phyloP scores from a whole-genome alignment of 2,888 invertebrate genomes.

The Herminia tarsipennalis region DNA sequence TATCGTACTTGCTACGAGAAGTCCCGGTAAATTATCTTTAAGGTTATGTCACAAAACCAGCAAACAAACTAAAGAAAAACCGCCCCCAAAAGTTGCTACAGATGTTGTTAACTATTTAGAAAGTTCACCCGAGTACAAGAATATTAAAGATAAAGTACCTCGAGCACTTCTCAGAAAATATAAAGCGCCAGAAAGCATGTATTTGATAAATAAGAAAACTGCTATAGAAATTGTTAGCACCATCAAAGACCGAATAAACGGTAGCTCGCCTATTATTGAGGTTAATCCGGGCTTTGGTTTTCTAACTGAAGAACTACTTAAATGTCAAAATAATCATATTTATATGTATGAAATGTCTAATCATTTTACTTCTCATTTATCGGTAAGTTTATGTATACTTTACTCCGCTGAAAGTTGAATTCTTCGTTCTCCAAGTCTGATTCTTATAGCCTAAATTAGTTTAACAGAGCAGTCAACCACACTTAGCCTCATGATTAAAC shows the following conservation, averaged over 20 bases:
- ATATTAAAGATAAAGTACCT: slow-evolving; percentile 65
- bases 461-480: too few relatives aligned
- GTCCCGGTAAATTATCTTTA: slow-evolving; percentile 26
- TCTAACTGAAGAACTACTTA: slow-evolving; percentile 86
- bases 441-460: too few relatives aligned
- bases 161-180: slow-evolving; percentile 68
- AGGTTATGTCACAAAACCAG: slow-evolving; percentile 62
- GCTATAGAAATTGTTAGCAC: slow-evolving; percentile 69
- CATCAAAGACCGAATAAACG: slow-evolving; percentile 60
- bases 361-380: slow-evolving; percentile 77
- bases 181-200: slow-evolving; percentile 70
- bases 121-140: slow-evolving; percentile 57
- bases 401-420: too few relatives aligned
- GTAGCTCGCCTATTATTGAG: slow-evolving; percentile 84
- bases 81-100: slow-evolving; percentile 54
- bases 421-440: too few relatives aligned
- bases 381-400: slow-evolving; percentile 65
- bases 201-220: slow-evolving; percentile 70
- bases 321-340: slow-evolving; percentile 77
- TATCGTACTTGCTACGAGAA: slow-evolving; percentile 11
- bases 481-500: too few relatives aligned
- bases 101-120: slow-evolving; percentile 71
- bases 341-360: slow-evolving; percentile 86
- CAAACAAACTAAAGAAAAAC: slow-evolving; percentile 52
- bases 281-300: slow-evolving; percentile 89